Conservation (phyloP, 2,113 vertebrate genomes). For the Grammomys surdaster region DNA sequence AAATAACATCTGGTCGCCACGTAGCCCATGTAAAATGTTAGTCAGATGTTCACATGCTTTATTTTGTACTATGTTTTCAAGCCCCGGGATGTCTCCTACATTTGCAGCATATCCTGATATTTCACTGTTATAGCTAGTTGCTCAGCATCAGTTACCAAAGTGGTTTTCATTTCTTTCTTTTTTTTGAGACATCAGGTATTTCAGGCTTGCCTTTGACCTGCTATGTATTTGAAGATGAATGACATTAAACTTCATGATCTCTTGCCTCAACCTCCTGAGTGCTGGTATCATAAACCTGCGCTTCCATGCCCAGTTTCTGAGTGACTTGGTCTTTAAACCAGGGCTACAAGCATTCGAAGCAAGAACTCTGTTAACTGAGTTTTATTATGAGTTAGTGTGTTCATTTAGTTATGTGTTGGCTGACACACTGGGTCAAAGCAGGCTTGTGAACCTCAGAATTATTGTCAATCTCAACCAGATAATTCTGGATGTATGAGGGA, state of each 20-base stretch:
- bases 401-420: not conserved
- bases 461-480: not conserved
- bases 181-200: not conserved
- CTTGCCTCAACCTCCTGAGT: not conserved
- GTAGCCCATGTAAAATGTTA: not conserved
- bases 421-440: not conserved
- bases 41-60: not conserved
- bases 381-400: constrained; percentile 27
- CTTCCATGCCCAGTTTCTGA: not conserved
- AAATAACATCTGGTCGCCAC: not conserved
- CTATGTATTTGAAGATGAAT: not conserved
- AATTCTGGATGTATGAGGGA: not conserved
- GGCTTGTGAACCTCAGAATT: not conserved
- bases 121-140: not conserved
- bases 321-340: not conserved
- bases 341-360: not conserved
- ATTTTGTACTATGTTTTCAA: constrained; percentile 4
- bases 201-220: not conserved
- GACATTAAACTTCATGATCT: not conserved
- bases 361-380: not conserved
- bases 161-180: not conserved
- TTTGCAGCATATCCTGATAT: not conserved
- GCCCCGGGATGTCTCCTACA: not conserved
- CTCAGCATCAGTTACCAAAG: not conserved
- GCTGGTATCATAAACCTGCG: not conserved